phyloP scores from a whole-genome alignment of 2,888 invertebrate genomes.

The Acheta domesticus region DNA sequence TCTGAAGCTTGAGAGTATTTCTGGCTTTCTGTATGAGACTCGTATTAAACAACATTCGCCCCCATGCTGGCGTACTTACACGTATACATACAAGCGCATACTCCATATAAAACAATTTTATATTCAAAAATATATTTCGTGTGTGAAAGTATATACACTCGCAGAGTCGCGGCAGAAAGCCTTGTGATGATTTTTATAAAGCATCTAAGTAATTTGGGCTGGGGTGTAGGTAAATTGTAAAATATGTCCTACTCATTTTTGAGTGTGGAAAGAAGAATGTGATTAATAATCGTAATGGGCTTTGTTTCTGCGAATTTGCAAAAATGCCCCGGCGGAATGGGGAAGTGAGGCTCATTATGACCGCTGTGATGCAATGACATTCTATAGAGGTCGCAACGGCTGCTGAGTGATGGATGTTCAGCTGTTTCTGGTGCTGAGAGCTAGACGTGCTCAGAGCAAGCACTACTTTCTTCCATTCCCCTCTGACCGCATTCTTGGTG shows the following conservation, averaged over 20 bases:
- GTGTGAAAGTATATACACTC: not conserved
- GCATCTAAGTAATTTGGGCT: slow-evolving; percentile 8
- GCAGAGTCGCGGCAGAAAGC: not conserved
- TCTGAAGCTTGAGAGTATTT: slow-evolving; percentile 18
- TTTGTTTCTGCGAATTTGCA: not conserved
- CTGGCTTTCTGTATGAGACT: not conserved
- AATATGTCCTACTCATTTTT: slow-evolving; percentile 18
- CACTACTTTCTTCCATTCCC: too few species aligned
- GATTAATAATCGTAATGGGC: not conserved
- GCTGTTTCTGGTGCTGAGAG: too few species aligned
- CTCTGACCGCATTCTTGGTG: too few species aligned
- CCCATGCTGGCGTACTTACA: not conserved
- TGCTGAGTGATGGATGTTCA: too few species aligned
- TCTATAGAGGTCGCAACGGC: not conserved
- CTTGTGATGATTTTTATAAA: slow-evolving; percentile 18
- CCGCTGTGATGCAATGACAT: not conserved
- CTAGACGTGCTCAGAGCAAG: too few species aligned
- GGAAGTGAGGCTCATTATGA: not conserved
- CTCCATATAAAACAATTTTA: slow-evolving; percentile 10
- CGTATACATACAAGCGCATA: not conserved
- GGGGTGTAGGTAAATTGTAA: not conserved
- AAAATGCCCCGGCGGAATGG: not conserved
- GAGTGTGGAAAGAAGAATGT: slow-evolving; percentile 18
- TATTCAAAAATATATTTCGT: slow-evolving; percentile 18
- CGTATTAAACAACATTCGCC: not conserved